Conservation (phyloP, 2,113 vertebrate genomes). For the Astur gentilis region DNA sequence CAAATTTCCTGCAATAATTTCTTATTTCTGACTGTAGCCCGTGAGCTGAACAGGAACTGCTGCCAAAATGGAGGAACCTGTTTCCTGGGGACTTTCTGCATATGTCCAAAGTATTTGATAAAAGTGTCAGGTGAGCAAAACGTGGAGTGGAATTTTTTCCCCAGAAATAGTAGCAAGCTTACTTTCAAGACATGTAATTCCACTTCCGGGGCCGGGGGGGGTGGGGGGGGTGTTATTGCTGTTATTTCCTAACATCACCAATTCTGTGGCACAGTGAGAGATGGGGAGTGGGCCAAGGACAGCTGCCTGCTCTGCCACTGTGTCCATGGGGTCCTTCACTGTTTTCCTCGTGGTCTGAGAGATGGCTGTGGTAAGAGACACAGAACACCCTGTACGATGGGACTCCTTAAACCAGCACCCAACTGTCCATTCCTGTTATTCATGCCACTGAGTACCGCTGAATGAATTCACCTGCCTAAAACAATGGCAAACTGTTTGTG, state of each 20-base stretch:
- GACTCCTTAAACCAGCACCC: background rate
- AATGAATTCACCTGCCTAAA: background rate
- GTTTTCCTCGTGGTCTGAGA: conserved; percentile 59
- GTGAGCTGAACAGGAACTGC: conserved; percentile 62
- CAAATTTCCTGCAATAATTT: background rate
- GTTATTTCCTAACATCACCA: background rate
- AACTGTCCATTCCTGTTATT: background rate
- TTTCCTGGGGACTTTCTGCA: conserved; percentile 74
- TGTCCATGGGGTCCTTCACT: conserved; percentile 65
- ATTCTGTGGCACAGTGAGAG: conserved; percentile 59
- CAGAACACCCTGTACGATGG: background rate
- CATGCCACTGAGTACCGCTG: background rate
- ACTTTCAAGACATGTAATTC: background rate
- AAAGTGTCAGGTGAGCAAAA: conserved; percentile 51
- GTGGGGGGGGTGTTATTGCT: background rate
- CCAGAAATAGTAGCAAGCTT: background rate
- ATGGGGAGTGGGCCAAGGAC: conserved; percentile 66
- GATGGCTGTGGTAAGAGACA: conserved; percentile 61
- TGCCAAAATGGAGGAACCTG: conserved; percentile 75
- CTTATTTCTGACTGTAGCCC: background rate
- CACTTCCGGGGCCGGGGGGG: background rate
- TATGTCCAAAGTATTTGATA: conserved; percentile 44
- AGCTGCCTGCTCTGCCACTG: conserved; percentile 69
- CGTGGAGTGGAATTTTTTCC: background rate
- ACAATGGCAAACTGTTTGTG: background rate